Percentiles rank a stretch among this genome's conserved stretches.
Conservation (phyloP, 1,140 invertebrate genomes). For the Anagrus nilaparvatae region DNA sequence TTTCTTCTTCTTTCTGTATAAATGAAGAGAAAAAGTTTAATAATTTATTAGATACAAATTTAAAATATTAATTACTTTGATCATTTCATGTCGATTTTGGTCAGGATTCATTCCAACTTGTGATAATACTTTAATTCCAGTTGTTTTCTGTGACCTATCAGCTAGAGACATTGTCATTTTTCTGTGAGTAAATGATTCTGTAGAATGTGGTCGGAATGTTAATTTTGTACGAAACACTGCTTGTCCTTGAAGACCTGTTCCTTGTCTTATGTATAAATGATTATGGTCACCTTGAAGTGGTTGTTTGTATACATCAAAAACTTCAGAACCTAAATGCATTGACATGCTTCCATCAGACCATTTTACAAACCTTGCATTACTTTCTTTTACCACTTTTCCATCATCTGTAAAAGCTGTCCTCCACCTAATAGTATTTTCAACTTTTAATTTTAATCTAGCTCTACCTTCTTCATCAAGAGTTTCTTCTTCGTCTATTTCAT, state of each 20-base stretch:
- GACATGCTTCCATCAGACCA: conserved; percentile 99
- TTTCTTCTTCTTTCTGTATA: conserved; percentile 85
- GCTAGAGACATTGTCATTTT: conserved; percentile 98
- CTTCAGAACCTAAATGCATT: conserved; percentile 92
- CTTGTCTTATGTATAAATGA: conserved; percentile 85
- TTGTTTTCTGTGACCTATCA: conserved; percentile 91
- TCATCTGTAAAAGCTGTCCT: conserved; percentile 75
- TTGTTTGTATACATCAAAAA: conserved; percentile 96
- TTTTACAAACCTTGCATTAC: conserved; percentile 88
- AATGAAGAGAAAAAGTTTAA: conserved; percentile 2
- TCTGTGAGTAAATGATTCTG: conserved; percentile 95
- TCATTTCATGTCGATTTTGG: conserved; percentile 77
- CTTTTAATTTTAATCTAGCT: conserved; percentile 82
- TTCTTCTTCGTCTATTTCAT: conserved; percentile 98
- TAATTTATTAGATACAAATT: neutral
- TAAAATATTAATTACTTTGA: conserved; percentile 55
- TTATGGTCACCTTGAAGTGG: conserved; percentile 66
- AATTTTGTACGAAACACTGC: conserved; percentile 94
- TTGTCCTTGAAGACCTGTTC: conserved; percentile 94
- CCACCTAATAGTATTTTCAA: conserved; percentile 96
- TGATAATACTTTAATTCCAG: conserved; percentile 92
- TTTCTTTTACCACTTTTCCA: conserved; percentile 77
- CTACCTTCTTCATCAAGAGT: conserved; percentile 95
- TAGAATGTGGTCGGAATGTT: conserved; percentile 94
- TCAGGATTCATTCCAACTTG: conserved; percentile 92